phyloP scores from a whole-genome alignment of 2,797 vertebrate genomes.

The Macropodus opercularis region DNA sequence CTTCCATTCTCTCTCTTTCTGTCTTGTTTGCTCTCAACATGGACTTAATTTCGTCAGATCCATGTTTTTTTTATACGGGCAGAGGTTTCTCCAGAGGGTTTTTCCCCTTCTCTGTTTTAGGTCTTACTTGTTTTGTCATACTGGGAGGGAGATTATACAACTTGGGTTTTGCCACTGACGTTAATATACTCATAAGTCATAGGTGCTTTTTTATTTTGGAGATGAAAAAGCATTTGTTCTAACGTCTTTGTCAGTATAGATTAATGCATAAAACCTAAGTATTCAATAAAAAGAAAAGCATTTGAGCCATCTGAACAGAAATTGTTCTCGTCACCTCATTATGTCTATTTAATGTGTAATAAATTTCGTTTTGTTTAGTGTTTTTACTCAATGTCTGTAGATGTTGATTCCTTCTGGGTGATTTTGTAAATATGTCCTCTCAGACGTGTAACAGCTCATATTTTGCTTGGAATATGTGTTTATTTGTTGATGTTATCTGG shows the following conservation, averaged over 20 bases:
- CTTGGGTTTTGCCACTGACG: constrained; percentile 55
- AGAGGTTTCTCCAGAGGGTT: constrained; percentile 64
- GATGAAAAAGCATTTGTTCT: constrained; percentile 47
- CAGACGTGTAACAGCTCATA: constrained; percentile 34
- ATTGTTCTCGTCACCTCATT: constrained; percentile 38
- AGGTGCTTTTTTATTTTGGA: constrained; percentile 47
- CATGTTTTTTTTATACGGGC: constrained; percentile 70
- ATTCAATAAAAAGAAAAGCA: constrained; percentile 17
- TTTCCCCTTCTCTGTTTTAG: constrained; percentile 42
- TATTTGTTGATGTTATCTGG: constrained; percentile 55
- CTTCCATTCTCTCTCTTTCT: constrained; percentile 50
- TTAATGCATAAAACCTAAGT: constrained; percentile 41
- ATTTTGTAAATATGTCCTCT: constrained; percentile 37
- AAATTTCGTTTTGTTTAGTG: constrained; percentile 23
- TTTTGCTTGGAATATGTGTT: constrained; percentile 45
- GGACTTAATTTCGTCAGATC: constrained; percentile 73
- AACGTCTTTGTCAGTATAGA: constrained; percentile 39
- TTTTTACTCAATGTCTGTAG: constrained; percentile 9
- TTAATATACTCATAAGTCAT: constrained; percentile 63
- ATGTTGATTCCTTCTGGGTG: constrained; percentile 29
- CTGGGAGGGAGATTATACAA: constrained; percentile 51
- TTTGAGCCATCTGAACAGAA: constrained; percentile 39
- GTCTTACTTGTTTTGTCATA: constrained; percentile 53
- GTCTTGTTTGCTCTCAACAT: constrained; percentile 66
- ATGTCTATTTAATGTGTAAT: constrained; percentile 37